A percentile compares a stretch with the other conserved stretches of the same genome.
phyloP scores from a whole-genome alignment of 2,797 vertebrate genomes.

The Steatocranus sp. region DNA sequence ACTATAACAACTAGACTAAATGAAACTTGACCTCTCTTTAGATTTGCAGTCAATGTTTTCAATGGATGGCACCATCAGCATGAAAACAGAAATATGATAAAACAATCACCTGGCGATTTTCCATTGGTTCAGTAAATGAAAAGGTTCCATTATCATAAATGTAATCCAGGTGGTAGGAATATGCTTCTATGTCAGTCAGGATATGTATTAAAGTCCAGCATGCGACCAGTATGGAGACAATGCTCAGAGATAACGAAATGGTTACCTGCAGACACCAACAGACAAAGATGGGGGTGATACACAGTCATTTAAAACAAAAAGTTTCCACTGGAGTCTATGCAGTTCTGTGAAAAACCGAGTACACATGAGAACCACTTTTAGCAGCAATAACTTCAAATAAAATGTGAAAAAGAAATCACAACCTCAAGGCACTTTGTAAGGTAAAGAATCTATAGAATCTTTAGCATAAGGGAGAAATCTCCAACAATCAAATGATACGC shows the following conservation, averaged over 20 bases:
- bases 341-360: background rate
- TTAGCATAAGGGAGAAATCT: background rate
- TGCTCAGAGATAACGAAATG: constrained; percentile 44
- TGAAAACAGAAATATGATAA: background rate
- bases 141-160: rapidly evolving
- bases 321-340: background rate
- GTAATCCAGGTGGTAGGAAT: rapidly evolving
- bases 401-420: background rate
- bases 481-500: background rate
- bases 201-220: background rate
- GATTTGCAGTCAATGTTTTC: background rate
- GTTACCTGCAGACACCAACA: constrained; percentile 42
- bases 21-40: background rate
- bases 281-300: background rate
- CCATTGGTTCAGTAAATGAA: background rate
- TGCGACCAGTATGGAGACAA: constrained; percentile 11
- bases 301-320: background rate
- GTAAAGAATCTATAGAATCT: background rate
- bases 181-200: rapidly evolving
- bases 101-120: background rate
- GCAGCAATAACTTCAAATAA: background rate
- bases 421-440: background rate
- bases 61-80: background rate
- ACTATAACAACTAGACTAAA: background rate
- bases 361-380: background rate